Evolutionary conservation across 2,888 invertebrate genomes (phyloP).

Genomic region (Cyaniris semiargus): DNA sequence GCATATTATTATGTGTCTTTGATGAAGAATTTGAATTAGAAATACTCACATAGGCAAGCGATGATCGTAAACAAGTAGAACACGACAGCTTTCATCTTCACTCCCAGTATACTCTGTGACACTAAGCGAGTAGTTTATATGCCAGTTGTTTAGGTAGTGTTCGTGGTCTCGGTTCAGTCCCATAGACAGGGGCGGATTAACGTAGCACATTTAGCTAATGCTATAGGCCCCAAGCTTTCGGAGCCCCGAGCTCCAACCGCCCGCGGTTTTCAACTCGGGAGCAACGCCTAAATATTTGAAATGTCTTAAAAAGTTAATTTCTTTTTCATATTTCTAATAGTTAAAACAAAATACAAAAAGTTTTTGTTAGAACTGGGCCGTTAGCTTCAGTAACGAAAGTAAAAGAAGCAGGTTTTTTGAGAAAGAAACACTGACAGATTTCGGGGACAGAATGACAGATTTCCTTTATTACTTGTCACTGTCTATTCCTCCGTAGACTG

Average conservation of each 20-base stretch:
- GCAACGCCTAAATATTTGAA: neutral
- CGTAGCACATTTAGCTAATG: neutral
- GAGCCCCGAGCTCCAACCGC: neutral
- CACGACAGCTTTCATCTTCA: neutral
- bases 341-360: too few species aligned
- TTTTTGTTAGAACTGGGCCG: too few species aligned
- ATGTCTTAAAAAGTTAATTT: neutral
- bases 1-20: too few species aligned
- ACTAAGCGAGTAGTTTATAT: neutral
- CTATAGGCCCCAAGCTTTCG: neutral
- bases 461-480: too few species aligned
- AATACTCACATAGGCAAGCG: slow-evolving; percentile 3
- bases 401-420: too few species aligned
- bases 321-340: too few species aligned
- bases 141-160: neutral
- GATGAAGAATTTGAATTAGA: too few species aligned
- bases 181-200: neutral
- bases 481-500: too few species aligned
- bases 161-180: neutral
- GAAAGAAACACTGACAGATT: too few species aligned
- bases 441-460: too few species aligned
- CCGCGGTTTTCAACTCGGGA: neutral
- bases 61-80: neutral
- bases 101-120: neutral
- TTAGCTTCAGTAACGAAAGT: too few species aligned